phyloP scores from a whole-genome alignment of 2,797 vertebrate species.

The Synaphobranchus kaupii region DNA sequence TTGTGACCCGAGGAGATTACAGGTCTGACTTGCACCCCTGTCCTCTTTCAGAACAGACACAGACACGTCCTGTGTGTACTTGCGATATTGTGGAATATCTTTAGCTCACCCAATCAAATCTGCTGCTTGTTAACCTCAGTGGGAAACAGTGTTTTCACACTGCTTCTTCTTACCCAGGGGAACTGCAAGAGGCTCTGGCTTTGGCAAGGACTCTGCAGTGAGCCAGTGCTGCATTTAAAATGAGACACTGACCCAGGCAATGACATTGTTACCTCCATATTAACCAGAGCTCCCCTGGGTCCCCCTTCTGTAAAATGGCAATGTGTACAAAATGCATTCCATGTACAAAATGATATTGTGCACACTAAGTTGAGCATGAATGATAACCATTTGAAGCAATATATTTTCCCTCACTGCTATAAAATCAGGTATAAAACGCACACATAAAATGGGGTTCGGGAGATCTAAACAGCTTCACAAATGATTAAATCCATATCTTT shows the following conservation, averaged over 20 bases:
- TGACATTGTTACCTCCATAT: slow-evolving; percentile 7
- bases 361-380: slow-evolving; percentile 9
- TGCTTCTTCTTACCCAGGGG: not conserved
- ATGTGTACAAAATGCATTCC: not conserved
- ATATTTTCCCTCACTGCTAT: not conserved
- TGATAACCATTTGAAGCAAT: not conserved
- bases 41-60: slow-evolving; percentile 4
- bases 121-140: not conserved
- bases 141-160: not conserved
- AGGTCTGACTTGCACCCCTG: not conserved
- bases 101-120: not conserved
- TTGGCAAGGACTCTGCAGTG: not conserved
- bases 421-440: not conserved
- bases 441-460: not conserved
- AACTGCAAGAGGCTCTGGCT: not conserved
- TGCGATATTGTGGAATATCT: not conserved
- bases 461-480: not conserved
- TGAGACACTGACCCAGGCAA: slow-evolving; percentile 11
- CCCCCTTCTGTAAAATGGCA: slow-evolving; percentile 1
- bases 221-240: not conserved
- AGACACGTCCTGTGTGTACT: not conserved
- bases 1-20: not conserved
- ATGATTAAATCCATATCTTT: not conserved
- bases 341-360: not conserved
- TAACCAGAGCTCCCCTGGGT: not conserved